Base-by-base conservation (phyloP, 2,797 vertebrate genomes). In the Gymnoscopelus braueri region DNA sequence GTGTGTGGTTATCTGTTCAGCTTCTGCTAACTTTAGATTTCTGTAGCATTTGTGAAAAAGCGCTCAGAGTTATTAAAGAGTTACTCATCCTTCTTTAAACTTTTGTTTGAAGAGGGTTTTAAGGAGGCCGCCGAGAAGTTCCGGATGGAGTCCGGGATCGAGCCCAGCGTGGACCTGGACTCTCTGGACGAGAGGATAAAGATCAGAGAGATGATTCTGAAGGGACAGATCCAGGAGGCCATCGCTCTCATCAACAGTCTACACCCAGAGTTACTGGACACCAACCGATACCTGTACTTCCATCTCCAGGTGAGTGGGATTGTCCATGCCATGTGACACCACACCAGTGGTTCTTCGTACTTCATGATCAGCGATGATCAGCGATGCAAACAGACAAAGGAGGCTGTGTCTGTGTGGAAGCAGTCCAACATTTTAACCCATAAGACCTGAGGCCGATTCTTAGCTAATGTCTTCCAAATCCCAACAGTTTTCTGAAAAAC, bases 101-200 rank as follows among this genome's bases (percentile, higher is more conserved):
- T 65, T 71, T 5, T 51, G 78, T 15, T 63, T 77, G 3, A 71
- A 99, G 97, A 99, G 93, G 97, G 97, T 2, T 99, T 99, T 87
- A 99, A 99, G 85, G 97, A 99, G 86, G 97, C 97, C 12, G 97
- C 97, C 0, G 97, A 99, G 88, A 99, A 98, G 77, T 99, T 99
- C 86, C 94, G 97, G 1, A 95, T 98, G 95, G 97, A 99, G 85
- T 99, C 97, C 9, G 97, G 97, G 58, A 98, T 99, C 13, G 97
- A 99, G 73, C 97, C 97, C 0, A 98, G 96, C 0, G 96, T 98
- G 87, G 97, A 99, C 84, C 92, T 98, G 81, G 97, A 98, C 85
- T 98, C 96, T 4, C 91, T 99, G 10, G 97, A 99, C 65, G 96
- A 98, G 83, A 93, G 97, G 80, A 98, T 99, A 94, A 98, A 97